A percentile compares a stretch with the other conserved stretches of the same genome.
Evolutionary conservation across 2,888 invertebrate species (phyloP).

Genomic region (Drosophila limbata): DNA sequence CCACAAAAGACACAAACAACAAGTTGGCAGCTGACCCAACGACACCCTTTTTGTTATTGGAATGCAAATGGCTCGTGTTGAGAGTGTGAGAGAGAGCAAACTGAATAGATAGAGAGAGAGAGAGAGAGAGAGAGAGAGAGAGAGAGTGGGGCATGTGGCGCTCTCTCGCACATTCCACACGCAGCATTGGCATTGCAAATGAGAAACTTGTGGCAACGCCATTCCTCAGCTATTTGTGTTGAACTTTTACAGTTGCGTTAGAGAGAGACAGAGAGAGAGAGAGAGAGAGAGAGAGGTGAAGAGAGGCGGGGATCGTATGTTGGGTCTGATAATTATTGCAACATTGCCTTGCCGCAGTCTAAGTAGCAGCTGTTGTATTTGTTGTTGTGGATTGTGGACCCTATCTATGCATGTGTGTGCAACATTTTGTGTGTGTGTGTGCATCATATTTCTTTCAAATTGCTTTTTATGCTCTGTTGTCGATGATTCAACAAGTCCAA

Average conservation of each 20-base stretch:
- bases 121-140: background rate
- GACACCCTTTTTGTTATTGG: constrained; percentile 45
- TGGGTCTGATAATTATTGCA: constrained; percentile 69
- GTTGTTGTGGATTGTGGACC: constrained; percentile 19
- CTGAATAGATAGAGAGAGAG: background rate
- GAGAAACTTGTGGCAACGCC: constrained; percentile 36
- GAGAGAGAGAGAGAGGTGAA: constrained; percentile 2
- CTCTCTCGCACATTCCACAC: constrained; percentile 50
- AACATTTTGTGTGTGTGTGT: constrained; percentile 31
- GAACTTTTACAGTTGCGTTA: constrained; percentile 56
- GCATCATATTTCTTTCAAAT: constrained; percentile 65
- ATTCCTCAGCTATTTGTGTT: constrained; percentile 49
- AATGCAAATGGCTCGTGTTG: constrained; percentile 36
- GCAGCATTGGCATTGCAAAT: constrained; percentile 58
- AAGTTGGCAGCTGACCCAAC: constrained; percentile 46
- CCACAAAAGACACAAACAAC: constrained; percentile 6
- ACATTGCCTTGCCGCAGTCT: constrained; percentile 48
- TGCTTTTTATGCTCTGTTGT: constrained; percentile 63
- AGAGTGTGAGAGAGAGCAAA: background rate
- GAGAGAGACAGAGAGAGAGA: background rate
- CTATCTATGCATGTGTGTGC: constrained; percentile 24
- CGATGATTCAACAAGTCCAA: constrained; percentile 69
- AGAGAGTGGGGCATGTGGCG: constrained; percentile 1
- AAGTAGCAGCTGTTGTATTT: constrained; percentile 19
- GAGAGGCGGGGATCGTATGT: constrained; percentile 1